phyloP scores from a whole-genome alignment of 2,113 vertebrate genomes.

The Helogale parvula region DNA sequence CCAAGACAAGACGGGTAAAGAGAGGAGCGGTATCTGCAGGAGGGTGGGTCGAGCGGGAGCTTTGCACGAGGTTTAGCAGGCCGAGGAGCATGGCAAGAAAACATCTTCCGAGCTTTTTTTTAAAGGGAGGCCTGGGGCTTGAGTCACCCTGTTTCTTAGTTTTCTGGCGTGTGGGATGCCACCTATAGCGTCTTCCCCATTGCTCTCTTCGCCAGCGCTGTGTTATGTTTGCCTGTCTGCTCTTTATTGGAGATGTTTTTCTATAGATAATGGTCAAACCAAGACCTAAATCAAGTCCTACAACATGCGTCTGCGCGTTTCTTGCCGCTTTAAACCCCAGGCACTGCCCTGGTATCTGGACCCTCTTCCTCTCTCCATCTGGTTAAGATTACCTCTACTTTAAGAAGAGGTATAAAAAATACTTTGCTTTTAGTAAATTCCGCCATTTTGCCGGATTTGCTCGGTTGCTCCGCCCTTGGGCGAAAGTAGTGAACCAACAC shows the following conservation, averaged over 20 bases:
- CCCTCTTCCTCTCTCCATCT: background rate
- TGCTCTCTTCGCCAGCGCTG: too few species aligned
- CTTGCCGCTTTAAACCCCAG: background rate
- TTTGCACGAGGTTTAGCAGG: background rate
- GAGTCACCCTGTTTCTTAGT: background rate
- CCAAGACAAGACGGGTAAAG: conserved; percentile 79
- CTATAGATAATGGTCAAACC: background rate
- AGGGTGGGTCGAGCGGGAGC: background rate
- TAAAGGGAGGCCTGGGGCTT: too few species aligned
- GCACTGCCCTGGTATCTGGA: background rate
- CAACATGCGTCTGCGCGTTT: background rate
- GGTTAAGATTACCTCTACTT: background rate
- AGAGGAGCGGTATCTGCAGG: background rate
- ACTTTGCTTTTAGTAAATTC: conserved; percentile 53
- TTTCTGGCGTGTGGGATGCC: background rate
- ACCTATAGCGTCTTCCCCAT: background rate
- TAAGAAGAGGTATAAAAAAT: background rate
- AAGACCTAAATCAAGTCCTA: background rate
- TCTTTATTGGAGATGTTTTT: background rate
- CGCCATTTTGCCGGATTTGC: conserved; percentile 71
- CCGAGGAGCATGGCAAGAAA: background rate
- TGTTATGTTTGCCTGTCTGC: background rate
- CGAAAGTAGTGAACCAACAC: conserved; percentile 11
- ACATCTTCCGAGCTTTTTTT: background rate
- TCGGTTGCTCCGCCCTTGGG: conserved; percentile 65